Conservation (phyloP, 2,888 invertebrate species). For the Drosophila subsilvestris region DNA sequence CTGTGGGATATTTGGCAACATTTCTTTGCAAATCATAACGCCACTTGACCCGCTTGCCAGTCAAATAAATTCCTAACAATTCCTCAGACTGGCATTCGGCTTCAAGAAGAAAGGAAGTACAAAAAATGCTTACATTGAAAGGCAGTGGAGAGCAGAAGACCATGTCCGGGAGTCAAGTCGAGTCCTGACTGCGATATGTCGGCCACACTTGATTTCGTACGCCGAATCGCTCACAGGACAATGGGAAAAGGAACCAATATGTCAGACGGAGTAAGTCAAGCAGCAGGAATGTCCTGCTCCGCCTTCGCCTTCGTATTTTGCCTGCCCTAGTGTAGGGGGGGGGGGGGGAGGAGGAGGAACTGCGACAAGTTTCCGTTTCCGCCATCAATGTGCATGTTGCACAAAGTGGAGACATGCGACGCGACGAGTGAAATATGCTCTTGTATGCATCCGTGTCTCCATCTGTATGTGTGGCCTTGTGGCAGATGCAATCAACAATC, state of each 20-base stretch:
- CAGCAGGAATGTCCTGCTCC: conserved; percentile 9
- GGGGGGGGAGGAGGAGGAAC: too few relatives aligned
- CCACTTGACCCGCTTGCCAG: conserved; percentile 29
- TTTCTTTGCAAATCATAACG: conserved; percentile 22
- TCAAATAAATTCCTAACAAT: conserved; percentile 21
- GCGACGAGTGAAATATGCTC: conserved; percentile 37
- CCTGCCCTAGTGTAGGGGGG: not conserved
- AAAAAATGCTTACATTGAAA: conserved; percentile 15
- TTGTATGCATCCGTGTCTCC: conserved; percentile 1
- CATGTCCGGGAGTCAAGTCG: conserved; percentile 25
- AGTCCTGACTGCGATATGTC: conserved; percentile 38
- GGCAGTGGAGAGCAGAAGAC: conserved; percentile 24
- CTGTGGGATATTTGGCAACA: conserved; percentile 32
- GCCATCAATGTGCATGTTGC: conserved; percentile 44
- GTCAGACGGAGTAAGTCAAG: conserved; percentile 40
- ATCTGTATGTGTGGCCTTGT: conserved; percentile 20
- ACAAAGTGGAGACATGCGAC: conserved; percentile 46
- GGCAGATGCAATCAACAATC: conserved; percentile 44
- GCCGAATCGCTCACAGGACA: conserved; percentile 52
- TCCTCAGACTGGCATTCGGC: conserved; percentile 22
- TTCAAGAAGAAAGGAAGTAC: conserved; percentile 17
- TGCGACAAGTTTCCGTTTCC: conserved; percentile 57
- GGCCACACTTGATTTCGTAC: conserved; percentile 42
- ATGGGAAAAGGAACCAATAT: conserved; percentile 47
- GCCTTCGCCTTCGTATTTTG: not conserved